Conservation (phyloP, 2,888 invertebrate genomes). For the Pristionchus exspectatus region DNA sequence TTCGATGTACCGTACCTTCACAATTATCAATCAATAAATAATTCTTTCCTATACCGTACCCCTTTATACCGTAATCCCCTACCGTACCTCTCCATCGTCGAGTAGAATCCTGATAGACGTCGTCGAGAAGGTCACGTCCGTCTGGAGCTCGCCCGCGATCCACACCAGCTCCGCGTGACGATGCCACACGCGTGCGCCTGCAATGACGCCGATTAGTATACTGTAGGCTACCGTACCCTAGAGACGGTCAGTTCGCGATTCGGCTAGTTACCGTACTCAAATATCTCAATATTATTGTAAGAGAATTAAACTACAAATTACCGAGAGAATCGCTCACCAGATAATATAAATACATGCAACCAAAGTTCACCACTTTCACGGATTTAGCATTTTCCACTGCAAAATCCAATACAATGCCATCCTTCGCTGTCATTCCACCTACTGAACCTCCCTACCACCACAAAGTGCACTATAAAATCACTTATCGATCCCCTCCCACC, state of each 20-base stretch:
- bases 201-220: neutral
- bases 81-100: conserved; percentile 66
- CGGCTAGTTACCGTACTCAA: neutral
- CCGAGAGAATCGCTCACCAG: too few species aligned
- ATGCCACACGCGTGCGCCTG: conserved; percentile 74
- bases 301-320: too few species aligned
- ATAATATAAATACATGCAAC: too few species aligned
- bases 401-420: too few species aligned
- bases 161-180: conserved; percentile 74
- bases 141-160: conserved; percentile 69
- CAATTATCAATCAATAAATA: neutral
- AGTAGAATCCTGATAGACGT: conserved; percentile 60
- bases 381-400: too few species aligned
- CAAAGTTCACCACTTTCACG: too few species aligned
- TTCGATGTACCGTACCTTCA: too few species aligned
- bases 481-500: neutral
- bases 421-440: too few species aligned
- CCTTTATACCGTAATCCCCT: neutral
- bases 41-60: neutral
- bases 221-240: neutral
- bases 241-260: neutral
- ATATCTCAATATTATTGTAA: too few species aligned
- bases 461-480: neutral
- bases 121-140: conserved; percentile 70
- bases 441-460: too few species aligned